Percentiles rank a stretch among this genome's conserved stretches.
These are phyloP conservation scores for Corydoras sp. DNA, from an alignment of 2,113 vertebrate species.

Conservation along the genomic window DNA sequence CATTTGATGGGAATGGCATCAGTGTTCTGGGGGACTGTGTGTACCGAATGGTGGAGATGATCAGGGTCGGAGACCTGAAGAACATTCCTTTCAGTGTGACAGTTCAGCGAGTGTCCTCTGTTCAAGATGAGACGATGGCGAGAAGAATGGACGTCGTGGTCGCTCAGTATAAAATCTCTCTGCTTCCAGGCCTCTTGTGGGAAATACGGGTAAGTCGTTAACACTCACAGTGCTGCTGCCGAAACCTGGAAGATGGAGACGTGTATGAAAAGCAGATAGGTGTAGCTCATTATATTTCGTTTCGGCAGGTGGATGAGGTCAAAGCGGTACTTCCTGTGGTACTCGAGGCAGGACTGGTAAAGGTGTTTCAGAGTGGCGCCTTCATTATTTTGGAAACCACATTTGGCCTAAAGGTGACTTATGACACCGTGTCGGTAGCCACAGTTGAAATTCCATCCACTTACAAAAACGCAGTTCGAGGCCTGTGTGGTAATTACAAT, in stretches of 20 bases:
- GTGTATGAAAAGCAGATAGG: background rate
- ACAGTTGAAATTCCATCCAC: conserved; percentile 43
- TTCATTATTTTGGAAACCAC: conserved; percentile 42
- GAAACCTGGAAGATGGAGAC: background rate
- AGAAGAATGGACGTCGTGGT: conserved; percentile 42
- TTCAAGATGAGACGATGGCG: conserved; percentile 7
- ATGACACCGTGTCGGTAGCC: conserved; percentile 36
- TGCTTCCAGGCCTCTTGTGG: conserved; percentile 38
- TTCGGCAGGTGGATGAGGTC: conserved; percentile 46
- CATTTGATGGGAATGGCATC: conserved; percentile 48
- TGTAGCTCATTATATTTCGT: background rate
- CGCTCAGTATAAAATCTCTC: conserved; percentile 25
- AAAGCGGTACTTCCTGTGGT: conserved; percentile 28
- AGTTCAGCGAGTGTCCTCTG: conserved; percentile 23
- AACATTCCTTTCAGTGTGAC: conserved; percentile 38
- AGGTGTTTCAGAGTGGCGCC: conserved; percentile 33
- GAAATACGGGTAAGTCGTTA: conserved; percentile 44
- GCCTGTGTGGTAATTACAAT: conserved; percentile 59
- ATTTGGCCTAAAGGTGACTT: conserved; percentile 51
- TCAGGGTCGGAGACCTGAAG: background rate
- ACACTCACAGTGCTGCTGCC: background rate
- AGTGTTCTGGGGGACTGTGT: conserved; percentile 47
- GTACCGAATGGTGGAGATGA: conserved; percentile 42
- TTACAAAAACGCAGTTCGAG: conserved; percentile 37
- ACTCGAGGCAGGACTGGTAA: conserved; percentile 21